Conservation (phyloP, 2,888 invertebrate genomes). For the Nemoura dubitans region DNA sequence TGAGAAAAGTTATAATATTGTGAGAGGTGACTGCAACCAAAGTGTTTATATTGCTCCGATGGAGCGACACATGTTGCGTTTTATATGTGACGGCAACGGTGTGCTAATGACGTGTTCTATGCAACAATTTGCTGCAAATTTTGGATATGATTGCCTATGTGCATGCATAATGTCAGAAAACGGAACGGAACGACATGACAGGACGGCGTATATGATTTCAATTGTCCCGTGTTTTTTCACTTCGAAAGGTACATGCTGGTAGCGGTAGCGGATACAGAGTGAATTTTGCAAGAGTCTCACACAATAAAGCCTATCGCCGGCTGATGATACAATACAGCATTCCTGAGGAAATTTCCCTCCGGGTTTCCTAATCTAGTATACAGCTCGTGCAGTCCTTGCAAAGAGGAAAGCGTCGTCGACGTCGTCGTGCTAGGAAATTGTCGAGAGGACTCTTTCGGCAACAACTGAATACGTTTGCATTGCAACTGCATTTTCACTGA, state of each 20-base stretch:
- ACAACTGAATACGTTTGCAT: conserved; percentile 14
- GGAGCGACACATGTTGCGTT: not conserved
- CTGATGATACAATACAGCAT: conserved; percentile 41
- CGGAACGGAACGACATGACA: not conserved
- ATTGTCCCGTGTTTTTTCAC: not conserved
- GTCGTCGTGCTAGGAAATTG: conserved; percentile 21
- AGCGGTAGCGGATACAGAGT: not conserved
- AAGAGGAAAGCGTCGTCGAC: not conserved
- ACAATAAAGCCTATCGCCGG: conserved; percentile 13
- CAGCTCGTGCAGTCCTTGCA: not conserved
- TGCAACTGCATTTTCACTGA: conserved; percentile 22
- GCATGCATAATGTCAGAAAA: not conserved
- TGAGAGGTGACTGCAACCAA: no score
- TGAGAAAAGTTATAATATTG: conserved; percentile 3
- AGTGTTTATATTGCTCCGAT: not conserved
- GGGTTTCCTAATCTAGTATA: conserved; percentile 41
- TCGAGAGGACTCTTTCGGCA: conserved; percentile 8
- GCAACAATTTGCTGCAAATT: not conserved
- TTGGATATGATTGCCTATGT: not conserved
- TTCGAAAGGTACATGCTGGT: not conserved
- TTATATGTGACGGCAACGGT: not conserved
- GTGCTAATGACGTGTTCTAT: no score
- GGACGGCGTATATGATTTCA: not conserved
- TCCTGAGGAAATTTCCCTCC: conserved; percentile 39
- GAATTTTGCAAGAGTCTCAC: not conserved